Evolutionary conservation across 2,797 vertebrate genomes (phyloP), one percentile per base, ranked within the genome.

Genomic region (Xiphorhynchus erythropygius): DNA sequence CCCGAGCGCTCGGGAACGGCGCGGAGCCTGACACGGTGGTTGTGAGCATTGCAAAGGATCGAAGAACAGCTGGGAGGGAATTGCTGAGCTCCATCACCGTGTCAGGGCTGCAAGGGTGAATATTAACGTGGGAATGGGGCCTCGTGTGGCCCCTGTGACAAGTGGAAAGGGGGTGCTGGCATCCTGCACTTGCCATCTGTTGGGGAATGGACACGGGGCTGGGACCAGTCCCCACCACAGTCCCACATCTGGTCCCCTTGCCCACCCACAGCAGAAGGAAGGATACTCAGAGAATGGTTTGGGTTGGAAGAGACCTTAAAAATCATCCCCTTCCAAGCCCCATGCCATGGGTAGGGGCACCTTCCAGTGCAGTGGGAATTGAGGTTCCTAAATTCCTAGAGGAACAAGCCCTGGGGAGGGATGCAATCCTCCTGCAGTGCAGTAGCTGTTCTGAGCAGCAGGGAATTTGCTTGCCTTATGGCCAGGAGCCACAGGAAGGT

Each of bases 171-270:
- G 60, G 49, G 46, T 1, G 11, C 22, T 5, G 8, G 39, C 4
- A 52, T 25, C 74, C 81, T 21, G 44, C 44, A 11, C 44, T 22
- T 46, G 44, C 11, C 44, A 46, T 10, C 44, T 12, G 11, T 11
- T 50, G 49, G 56, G 19, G 23, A 44, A 65, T 0, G 25, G 63
- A 13, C 4, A 1, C 0, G 4, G 42, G 64, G 47, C 9, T 24
- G 55, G 30, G 46, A 30, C 13, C 5, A 3, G 0, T 27, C 35
- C 25, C 69, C 46, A 42, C 32, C 0, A 0, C 2, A 24, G 37
- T 12, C 49, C 32, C 3, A 0, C 7, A 8, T 10, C n/a, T 10
- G 5, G 13, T 79, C 57, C 27, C 49, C 13, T 0, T 11, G 57
- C 11, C 28, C 55, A 23, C 9, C 46, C 1, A 0, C 0, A 6